Evolutionary conservation across 2,113 vertebrate genomes (phyloP).

Genomic region (Ceuthmochares aereus): DNA sequence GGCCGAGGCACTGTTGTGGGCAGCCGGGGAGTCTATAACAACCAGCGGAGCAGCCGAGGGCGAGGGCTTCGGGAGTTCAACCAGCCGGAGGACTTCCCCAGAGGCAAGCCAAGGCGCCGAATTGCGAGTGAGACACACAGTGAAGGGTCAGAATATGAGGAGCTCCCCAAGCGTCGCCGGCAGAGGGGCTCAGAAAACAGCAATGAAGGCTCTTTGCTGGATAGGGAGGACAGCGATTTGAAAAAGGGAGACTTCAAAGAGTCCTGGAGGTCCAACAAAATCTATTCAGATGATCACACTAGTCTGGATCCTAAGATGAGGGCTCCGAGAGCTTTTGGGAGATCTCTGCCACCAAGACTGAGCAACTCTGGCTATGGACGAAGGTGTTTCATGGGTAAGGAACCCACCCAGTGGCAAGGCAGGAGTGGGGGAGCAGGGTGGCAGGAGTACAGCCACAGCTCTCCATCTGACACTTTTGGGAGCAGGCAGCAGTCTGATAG

Average conservation of each 20-base stretch:
- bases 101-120: conserved; percentile 87
- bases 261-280: conserved; percentile 93
- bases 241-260: conserved; percentile 87
- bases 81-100: conserved; percentile 85
- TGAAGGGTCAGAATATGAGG: conserved; percentile 95
- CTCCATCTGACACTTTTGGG: conserved; percentile 74
- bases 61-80: conserved; percentile 83
- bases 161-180: conserved; percentile 91
- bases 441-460: conserved; percentile 85
- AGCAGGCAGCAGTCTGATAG: conserved; percentile 81
- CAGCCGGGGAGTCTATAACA: conserved; percentile 66
- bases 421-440: conserved; percentile 73
- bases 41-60: conserved; percentile 80
- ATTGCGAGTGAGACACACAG: conserved; percentile 96
- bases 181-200: conserved; percentile 88
- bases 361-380: conserved; percentile 86
- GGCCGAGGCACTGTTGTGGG: conserved; percentile 75
- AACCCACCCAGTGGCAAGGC: conserved; percentile 87
- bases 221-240: conserved; percentile 76
- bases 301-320: conserved; percentile 79
- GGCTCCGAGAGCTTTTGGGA: conserved; percentile 82
- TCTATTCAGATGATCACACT: conserved; percentile 86
- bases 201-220: conserved; percentile 66
- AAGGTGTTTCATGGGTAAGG: conserved; percentile 82
- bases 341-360: conserved; percentile 89